phyloP scores from a whole-genome alignment of 1,140 invertebrate species.

The Hermetia illucens region DNA sequence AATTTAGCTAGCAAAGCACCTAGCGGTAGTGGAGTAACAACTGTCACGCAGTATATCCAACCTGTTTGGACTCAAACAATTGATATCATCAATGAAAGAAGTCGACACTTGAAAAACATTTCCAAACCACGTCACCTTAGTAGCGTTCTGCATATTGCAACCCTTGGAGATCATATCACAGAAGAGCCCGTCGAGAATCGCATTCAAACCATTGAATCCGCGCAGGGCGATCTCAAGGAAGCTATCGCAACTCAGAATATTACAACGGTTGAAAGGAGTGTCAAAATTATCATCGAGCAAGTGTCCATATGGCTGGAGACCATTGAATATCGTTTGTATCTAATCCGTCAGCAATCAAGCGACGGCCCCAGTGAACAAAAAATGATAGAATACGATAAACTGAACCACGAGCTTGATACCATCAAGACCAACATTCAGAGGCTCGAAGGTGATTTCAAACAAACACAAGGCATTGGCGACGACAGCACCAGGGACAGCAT shows the following conservation, averaged over 20 bases:
- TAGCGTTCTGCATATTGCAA: slow-evolving; percentile 43
- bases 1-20: too few species aligned
- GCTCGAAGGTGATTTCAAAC: slow-evolving; percentile 32
- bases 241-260: slow-evolving; percentile 48
- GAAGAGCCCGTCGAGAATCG: slow-evolving; percentile 39
- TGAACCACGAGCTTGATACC: slow-evolving; percentile 28
- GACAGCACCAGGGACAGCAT: slow-evolving; percentile 35
- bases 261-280: slow-evolving; percentile 45
- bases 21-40: too few species aligned
- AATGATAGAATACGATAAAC: slow-evolving; percentile 31
- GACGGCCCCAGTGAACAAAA: slow-evolving; percentile 40
- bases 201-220: slow-evolving; percentile 35
- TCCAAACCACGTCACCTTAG: slow-evolving; percentile 15
- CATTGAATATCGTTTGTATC: slow-evolving; percentile 62
- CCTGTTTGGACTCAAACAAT: slow-evolving; percentile 17
- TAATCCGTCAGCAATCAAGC: slow-evolving; percentile 40
- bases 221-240: slow-evolving; percentile 42
- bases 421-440: slow-evolving; percentile 32
- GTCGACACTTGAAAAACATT: slow-evolving; percentile 16
- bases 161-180: slow-evolving; percentile 36
- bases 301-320: slow-evolving; percentile 69
- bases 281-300: slow-evolving; percentile 59
- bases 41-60: too few species aligned
- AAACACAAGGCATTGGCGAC: slow-evolving; percentile 32
- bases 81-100: slow-evolving; percentile 20